Evolutionary conservation across 1,140 invertebrate species (phyloP), one percentile per base, ranked within the genome.

Genomic region (Zaprionus vittiger): DNA sequence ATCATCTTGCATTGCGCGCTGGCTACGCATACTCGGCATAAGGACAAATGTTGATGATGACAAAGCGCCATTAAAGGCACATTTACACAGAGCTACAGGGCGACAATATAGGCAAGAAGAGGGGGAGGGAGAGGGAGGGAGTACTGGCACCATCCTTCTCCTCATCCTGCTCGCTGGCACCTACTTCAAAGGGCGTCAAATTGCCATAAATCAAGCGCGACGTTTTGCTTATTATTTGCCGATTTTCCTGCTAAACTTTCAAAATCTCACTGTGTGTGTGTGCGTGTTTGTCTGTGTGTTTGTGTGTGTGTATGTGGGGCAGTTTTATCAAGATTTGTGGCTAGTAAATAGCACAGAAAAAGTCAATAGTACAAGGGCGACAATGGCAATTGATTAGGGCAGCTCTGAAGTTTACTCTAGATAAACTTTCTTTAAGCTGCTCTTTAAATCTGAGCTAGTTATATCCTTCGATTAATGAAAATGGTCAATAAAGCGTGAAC

Each of bases 21-120:
- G 73, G 84, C 77, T 84, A 90, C 84, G 81, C 84, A 90, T 34
- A 34, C 80, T 89, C 77, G 73, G 83, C 80, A 70, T 79, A 77
- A 85, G 85, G 85, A 89, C 85, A 89, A 89, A 89, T 89, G 85
- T 89, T 89, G 85, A 89, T 89, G 85, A 89, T 89, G 85, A 89
- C 85, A 89, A 89, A 89, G 85, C 79, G 85, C 85, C 85, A 89
- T 89, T 90, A 89, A 89, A 85, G 79, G 76, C 73, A 74, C 85
- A 89, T 89, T 89, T 85, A 81, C 85, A 89, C 84, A 84, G 24
- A 49, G 9, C 47, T 17, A 62, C 64, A 77, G 41, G 37, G 41
- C 5, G n/a, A 47, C 15, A 47, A n/a, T 6, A n/a, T 7, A 7
- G n/a, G 1, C n/a, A 1, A 20, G 20, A 0, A 20, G 20, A 44